Evolutionary conservation across 2,113 vertebrate species (phyloP).

Genomic region (Pteropus alecto): DNA sequence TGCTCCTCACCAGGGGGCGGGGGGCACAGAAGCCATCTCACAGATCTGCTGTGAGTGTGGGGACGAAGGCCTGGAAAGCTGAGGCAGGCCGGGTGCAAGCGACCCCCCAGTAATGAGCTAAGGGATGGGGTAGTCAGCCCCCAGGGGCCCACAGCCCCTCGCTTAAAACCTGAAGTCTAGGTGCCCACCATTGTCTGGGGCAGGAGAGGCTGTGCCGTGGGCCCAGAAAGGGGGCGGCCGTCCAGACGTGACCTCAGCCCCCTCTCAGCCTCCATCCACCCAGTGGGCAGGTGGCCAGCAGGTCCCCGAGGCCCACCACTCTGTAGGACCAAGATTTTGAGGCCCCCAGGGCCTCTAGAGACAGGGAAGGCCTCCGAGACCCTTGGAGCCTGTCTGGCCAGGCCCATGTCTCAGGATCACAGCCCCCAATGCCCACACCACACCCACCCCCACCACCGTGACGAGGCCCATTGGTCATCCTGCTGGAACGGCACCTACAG

Average conservation of each 20-base stretch:
- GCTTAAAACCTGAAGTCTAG: neutral
- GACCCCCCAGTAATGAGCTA: fast-evolving
- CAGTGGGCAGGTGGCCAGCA: neutral
- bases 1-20: neutral
- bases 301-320: neutral
- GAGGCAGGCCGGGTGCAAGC: neutral
- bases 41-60: neutral
- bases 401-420: neutral
- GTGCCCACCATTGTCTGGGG: neutral
- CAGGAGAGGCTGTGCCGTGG: no score
- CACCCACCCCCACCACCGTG: fast-evolving
- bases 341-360: neutral
- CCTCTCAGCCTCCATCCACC: neutral
- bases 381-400: neutral
- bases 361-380: no score
- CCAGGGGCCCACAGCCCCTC: neutral
- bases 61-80: neutral
- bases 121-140: no score
- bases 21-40: fast-evolving
- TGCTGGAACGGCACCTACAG: neutral
- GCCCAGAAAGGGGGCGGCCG: no score
- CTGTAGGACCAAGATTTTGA: neutral
- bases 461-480: neutral
- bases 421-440: fast-evolving
- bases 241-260: neutral